Conservation (phyloP, 2,888 invertebrate species). For the Cerastoderma edule region DNA sequence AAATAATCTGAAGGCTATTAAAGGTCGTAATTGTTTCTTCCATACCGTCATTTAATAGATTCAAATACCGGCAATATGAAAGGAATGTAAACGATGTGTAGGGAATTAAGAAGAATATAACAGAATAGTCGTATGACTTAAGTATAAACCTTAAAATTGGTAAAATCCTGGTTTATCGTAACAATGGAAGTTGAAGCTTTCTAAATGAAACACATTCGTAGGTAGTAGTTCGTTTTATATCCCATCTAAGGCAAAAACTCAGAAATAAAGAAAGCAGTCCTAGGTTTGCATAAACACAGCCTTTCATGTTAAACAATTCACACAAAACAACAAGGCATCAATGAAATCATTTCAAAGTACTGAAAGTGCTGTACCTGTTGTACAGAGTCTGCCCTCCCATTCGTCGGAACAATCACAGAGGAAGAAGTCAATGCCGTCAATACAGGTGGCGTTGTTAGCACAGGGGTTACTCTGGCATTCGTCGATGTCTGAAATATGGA, state of each 20-base stretch:
- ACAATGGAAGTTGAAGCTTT: neutral
- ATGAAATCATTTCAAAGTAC: no score
- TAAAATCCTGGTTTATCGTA: no score
- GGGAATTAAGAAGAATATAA: no score
- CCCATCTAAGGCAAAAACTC: neutral
- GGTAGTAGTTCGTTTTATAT: neutral
- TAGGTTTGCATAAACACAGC: neutral
- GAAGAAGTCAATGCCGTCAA: conserved; percentile 16
- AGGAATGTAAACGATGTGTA: no score
- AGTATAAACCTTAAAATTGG: no score
- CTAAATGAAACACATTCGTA: neutral
- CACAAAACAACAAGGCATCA: no score
- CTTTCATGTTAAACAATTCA: neutral
- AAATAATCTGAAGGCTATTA: no score
- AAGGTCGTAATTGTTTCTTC: no score
- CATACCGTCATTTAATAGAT: no score
- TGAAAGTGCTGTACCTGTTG: no score
- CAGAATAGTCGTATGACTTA: no score
- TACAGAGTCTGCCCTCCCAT: conserved; percentile 18
- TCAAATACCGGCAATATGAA: no score
- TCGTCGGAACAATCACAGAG: conserved; percentile 8
- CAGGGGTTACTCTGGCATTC: conserved; percentile 14
- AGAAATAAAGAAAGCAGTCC: neutral
- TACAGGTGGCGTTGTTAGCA: conserved; percentile 15
- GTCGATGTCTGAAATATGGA: conserved; percentile 8